Evolutionary conservation across 1,140 invertebrate genomes (phyloP).

Genomic region (Agraylea sexmaculata): DNA sequence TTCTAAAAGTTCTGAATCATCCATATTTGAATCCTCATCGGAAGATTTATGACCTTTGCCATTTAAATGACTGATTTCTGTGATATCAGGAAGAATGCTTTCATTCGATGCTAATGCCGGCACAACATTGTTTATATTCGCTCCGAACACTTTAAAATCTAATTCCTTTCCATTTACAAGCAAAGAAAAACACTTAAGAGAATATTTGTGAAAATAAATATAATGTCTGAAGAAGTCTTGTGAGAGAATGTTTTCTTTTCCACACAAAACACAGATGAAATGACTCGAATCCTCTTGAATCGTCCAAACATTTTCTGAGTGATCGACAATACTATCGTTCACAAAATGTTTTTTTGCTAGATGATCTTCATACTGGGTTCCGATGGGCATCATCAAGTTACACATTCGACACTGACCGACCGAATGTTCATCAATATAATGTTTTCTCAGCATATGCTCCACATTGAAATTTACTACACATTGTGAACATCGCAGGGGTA

Average conservation of each 20-base stretch:
- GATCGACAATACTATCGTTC: constrained; percentile 25
- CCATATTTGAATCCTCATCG: constrained; percentile 3
- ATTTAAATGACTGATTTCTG: background rate
- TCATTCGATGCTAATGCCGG: too few species aligned
- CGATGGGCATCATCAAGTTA: constrained; percentile 30
- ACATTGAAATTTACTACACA: constrained; percentile 30
- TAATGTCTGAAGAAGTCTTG: constrained; percentile 32
- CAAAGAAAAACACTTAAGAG: constrained; percentile 30
- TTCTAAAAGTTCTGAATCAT: constrained; percentile 17
- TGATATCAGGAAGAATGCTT: too few species aligned
- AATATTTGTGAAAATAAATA: constrained; percentile 35
- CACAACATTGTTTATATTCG: constrained; percentile 25
- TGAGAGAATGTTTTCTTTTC: constrained; percentile 25
- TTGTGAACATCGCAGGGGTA: constrained; percentile 35
- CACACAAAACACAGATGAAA: constrained; percentile 31
- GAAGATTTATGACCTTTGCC: background rate
- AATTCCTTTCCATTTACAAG: constrained; percentile 30
- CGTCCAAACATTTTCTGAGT: constrained; percentile 29
- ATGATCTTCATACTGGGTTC: constrained; percentile 30
- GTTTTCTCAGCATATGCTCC: constrained; percentile 25
- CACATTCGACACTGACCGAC: constrained; percentile 36
- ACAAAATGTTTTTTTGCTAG: constrained; percentile 35
- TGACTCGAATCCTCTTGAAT: constrained; percentile 25
- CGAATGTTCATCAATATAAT: constrained; percentile 29
- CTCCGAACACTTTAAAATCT: constrained; percentile 30